These are phyloP conservation scores for Leucosticte australis DNA, from an alignment of 2,113 vertebrate species.

Conservation along the genomic window DNA sequence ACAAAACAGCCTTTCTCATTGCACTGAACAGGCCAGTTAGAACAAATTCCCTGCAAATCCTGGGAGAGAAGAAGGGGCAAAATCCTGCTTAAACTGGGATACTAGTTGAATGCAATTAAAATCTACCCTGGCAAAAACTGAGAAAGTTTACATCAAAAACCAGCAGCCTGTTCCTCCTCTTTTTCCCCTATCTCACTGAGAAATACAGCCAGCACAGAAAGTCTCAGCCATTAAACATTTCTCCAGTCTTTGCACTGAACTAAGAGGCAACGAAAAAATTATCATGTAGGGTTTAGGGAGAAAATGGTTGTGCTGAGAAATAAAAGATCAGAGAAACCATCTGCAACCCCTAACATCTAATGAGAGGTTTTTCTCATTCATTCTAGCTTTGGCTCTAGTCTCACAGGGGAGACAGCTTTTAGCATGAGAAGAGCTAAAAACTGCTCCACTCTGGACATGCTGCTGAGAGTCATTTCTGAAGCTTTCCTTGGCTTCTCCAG, in stretches of 20 bases:
- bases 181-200: not conserved
- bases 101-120: not conserved
- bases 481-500: conserved; percentile 2
- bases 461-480: conserved; percentile 10
- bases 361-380: not conserved
- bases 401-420: conserved; percentile 5
- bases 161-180: not conserved
- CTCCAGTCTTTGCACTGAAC: not conserved
- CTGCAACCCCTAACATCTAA: not conserved
- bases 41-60: not conserved
- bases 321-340: not conserved
- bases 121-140: not conserved
- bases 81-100: not conserved
- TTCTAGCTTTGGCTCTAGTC: not conserved
- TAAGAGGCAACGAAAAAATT: not conserved
- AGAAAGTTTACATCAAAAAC: not conserved
- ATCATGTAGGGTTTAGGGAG: not conserved
- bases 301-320: not conserved
- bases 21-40: not conserved
- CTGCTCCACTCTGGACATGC: not conserved
- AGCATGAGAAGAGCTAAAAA: conserved; percentile 37
- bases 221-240: not conserved
- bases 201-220: not conserved
- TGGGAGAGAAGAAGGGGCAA: not conserved
- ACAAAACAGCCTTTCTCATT: not conserved